phyloP scores from a whole-genome alignment of 2,113 vertebrate species.

The Hippocampus barbouri region DNA sequence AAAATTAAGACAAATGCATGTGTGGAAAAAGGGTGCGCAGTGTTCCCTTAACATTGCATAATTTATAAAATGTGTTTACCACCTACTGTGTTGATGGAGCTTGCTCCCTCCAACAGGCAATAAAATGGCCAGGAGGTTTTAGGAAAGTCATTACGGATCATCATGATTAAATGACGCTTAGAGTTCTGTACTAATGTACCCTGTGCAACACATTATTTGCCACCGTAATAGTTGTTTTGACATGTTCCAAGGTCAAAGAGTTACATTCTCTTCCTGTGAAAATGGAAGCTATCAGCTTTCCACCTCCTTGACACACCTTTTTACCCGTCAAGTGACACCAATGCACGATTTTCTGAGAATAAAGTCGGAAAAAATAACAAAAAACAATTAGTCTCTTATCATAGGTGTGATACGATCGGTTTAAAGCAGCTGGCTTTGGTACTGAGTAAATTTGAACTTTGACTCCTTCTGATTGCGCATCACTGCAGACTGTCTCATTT shows the following conservation, averaged over 20 bases:
- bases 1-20: constrained; percentile 54
- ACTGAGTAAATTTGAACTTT: neutral
- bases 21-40: neutral
- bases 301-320: neutral
- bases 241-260: neutral
- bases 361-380: neutral
- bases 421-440: neutral
- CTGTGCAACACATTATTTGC: neutral
- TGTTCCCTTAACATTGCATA: neutral
- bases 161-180: neutral
- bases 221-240: neutral
- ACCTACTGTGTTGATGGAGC: constrained; percentile 40
- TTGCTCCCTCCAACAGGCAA: constrained; percentile 10
- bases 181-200: neutral
- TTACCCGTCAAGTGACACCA: neutral
- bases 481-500: constrained; percentile 14
- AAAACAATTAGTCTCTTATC: neutral
- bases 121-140: constrained; percentile 20
- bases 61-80: constrained; percentile 32
- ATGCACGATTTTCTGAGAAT: neutral
- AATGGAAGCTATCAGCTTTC: neutral
- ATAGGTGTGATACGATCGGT: neutral
- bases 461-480: neutral
- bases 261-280: neutral
- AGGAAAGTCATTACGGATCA: constrained; percentile 15